These are phyloP conservation scores for Sylvilagus floridanus DNA, from an alignment of 2,797 vertebrate genomes.

Conservation along the genomic window DNA sequence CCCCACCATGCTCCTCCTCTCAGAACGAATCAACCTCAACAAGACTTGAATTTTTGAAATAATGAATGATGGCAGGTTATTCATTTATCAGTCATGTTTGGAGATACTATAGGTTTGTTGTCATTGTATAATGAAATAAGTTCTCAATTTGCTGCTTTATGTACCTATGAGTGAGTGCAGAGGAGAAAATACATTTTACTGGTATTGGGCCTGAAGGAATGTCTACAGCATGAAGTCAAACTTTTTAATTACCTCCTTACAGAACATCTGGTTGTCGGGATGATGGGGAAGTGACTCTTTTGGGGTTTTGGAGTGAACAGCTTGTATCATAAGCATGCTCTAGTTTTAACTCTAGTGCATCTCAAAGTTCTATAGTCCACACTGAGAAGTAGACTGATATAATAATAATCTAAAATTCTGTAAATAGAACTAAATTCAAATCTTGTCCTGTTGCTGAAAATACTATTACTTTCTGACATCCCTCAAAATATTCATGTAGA, in stretches of 20 bases:
- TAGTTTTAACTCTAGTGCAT: not conserved
- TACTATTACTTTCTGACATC: conserved; percentile 13
- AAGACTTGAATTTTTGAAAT: not conserved
- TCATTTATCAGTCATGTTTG: not conserved
- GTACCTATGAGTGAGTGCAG: not conserved
- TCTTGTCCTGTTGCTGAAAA: not conserved
- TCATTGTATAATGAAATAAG: not conserved
- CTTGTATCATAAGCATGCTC: conserved; percentile 25
- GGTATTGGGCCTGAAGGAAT: not conserved
- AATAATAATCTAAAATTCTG: not conserved
- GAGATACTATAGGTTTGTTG: not conserved
- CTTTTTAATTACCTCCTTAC: not conserved
- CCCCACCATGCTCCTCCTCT: too few species aligned
- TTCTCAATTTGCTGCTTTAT: not conserved
- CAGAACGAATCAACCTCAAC: too few species aligned
- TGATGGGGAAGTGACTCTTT: not conserved
- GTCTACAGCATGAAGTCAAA: not conserved
- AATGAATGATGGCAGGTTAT: not conserved
- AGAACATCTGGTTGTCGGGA: not conserved
- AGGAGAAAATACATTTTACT: not conserved
- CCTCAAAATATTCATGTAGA: not conserved
- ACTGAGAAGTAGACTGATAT: not conserved
- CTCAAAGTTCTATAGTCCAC: not conserved
- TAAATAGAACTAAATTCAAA: not conserved
- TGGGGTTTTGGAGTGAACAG: not conserved